Percentiles rank a stretch among this genome's conserved stretches.
These are phyloP conservation scores for Andrena camellia DNA, from an alignment of 2,888 invertebrate species.

Conservation along the genomic window DNA sequence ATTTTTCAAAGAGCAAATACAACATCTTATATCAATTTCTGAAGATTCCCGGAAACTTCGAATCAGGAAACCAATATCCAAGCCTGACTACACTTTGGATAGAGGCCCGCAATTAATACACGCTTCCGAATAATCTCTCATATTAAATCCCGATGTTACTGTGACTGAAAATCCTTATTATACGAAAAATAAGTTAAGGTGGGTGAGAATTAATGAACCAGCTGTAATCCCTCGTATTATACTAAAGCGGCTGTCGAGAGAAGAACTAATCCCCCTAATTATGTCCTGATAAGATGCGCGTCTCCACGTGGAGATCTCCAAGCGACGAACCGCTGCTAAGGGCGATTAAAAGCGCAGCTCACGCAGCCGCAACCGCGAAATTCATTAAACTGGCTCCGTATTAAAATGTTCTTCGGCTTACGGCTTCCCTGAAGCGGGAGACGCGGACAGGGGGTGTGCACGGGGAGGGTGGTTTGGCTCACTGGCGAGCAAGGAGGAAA, in stretches of 20 bases:
- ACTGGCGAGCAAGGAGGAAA: constrained; percentile 7
- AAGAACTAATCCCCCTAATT: no score
- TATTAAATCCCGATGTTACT: no score
- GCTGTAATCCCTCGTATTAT: not conserved
- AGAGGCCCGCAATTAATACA: no score
- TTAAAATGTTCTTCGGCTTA: constrained; percentile 39
- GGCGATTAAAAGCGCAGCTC: constrained; percentile 21
- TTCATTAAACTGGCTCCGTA: constrained; percentile 50
- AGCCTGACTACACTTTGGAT: no score
- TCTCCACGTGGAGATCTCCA: not conserved
- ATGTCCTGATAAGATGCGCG: not conserved
- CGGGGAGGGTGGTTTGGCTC: constrained; percentile 2
- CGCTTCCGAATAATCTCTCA: no score
- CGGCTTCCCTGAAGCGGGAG: constrained; percentile 22
- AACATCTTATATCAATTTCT: no score
- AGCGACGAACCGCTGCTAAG: constrained; percentile 2
- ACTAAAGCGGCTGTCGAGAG: no score
- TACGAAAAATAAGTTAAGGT: no score
- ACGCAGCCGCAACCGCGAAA: constrained; percentile 13
- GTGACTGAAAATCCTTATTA: no score
- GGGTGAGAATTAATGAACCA: not conserved
- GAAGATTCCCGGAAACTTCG: no score
- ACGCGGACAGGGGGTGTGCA: not conserved
- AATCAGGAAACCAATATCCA: no score
- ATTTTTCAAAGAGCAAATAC: no score